Evolutionary conservation across 2,797 vertebrate species (phyloP).

Genomic region (Pseudochirops cupreus): DNA sequence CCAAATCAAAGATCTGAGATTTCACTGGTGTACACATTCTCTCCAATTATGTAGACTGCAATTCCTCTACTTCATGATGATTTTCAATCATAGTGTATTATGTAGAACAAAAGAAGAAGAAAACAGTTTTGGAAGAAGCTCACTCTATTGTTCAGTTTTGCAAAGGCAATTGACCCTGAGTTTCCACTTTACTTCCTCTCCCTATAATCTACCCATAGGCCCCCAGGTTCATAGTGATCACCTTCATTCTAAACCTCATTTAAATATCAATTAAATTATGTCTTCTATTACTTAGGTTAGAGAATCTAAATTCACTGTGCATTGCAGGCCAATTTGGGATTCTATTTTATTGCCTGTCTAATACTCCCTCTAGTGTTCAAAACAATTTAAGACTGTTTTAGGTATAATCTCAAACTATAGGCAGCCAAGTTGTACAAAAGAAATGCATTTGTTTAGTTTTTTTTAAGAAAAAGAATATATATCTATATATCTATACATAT

Average conservation of each 20-base stretch:
- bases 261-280: neutral
- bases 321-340: neutral
- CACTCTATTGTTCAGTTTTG: neutral
- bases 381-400: constrained; percentile 5
- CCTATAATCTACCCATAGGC: neutral
- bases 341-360: constrained; percentile 56
- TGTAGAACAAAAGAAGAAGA: neutral
- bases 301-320: neutral
- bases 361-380: constrained; percentile 80
- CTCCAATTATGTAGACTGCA: neutral
- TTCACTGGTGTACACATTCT: neutral
- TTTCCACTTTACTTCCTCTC: neutral
- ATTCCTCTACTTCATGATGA: neutral
- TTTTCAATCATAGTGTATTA: neutral
- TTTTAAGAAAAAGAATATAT: neutral
- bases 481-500: neutral
- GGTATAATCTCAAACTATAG: neutral
- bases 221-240: neutral
- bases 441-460: neutral
- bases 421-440: neutral
- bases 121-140: neutral
- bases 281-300: neutral
- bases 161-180: neutral
- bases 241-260: neutral
- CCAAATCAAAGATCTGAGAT: neutral